A percentile compares a stretch with the other conserved stretches of the same genome.
Evolutionary conservation across 2,113 vertebrate genomes (phyloP).

Genomic region (Cariama cristata): DNA sequence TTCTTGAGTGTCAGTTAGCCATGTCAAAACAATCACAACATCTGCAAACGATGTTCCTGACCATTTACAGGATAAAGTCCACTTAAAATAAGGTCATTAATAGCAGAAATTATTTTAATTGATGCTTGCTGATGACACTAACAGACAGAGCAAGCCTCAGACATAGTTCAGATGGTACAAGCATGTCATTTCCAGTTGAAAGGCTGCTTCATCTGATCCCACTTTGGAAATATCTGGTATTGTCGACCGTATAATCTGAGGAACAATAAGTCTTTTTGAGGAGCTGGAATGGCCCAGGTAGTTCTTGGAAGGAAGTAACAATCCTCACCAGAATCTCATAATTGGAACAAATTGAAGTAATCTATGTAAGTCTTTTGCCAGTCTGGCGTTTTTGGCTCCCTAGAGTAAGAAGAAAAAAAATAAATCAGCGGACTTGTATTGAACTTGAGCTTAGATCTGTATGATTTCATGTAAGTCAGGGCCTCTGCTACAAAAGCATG

Average conservation of each 20-base stretch:
- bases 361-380: background rate
- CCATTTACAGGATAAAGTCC: accelerated
- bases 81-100: background rate
- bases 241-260: background rate
- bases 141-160: background rate
- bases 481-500: background rate
- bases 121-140: background rate
- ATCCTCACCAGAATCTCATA: accelerated
- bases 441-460: background rate
- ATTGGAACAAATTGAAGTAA: background rate
- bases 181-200: background rate
- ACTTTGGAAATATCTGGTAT: accelerated
- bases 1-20: background rate
- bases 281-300: background rate
- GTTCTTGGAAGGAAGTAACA: background rate
- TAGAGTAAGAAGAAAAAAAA: background rate
- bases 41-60: accelerated
- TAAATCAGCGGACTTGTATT: background rate
- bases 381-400: background rate
- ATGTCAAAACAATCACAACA: accelerated
- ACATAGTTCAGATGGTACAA: background rate
- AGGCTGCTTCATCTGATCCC: background rate
- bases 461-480: background rate
- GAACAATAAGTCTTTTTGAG: background rate
- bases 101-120: background rate